Conservation (phyloP, 2,888 invertebrate species). For the Anagyrus pseudococci region DNA sequence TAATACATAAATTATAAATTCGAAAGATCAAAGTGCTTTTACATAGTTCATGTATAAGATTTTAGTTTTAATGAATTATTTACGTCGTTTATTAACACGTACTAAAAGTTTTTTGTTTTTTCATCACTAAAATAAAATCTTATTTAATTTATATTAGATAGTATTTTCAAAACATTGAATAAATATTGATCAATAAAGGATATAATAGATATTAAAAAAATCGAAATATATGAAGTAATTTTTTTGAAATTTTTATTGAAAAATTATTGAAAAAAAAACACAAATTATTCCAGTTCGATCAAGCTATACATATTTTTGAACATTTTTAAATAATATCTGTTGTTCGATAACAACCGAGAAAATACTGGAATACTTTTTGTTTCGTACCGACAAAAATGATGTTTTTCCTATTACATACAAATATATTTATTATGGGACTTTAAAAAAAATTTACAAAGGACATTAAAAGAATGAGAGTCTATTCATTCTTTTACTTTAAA, state of each 20-base stretch:
- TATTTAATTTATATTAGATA: no score
- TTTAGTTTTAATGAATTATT: no score
- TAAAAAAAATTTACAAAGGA: slow-evolving; percentile 33
- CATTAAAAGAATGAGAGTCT: slow-evolving; percentile 27
- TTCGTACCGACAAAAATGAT: slow-evolving; percentile 15
- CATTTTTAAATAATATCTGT: slow-evolving; percentile 16
- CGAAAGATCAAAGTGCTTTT: no score
- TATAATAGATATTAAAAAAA: no score
- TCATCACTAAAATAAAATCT: no score
- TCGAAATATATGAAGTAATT: slow-evolving; percentile 28
- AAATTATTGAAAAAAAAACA: slow-evolving; percentile 55
- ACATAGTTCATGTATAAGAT: no score
- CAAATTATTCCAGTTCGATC: slow-evolving; percentile 50
- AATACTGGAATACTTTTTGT: slow-evolving; percentile 22
- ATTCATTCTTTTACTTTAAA: slow-evolving; percentile 27
- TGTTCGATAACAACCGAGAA: slow-evolving; percentile 15
- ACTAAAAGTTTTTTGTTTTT: no score
- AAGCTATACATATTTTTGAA: slow-evolving; percentile 37
- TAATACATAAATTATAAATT: no score
- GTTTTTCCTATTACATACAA: slow-evolving; percentile 19
- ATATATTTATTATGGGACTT: slow-evolving; percentile 15
- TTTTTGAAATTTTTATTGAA: slow-evolving; percentile 52
- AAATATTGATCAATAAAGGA: no score
- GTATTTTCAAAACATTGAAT: no score
- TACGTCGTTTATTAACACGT: no score